These are phyloP conservation scores for Monodelphis domestica DNA, from an alignment of 2,797 vertebrate genomes.

Conservation along the genomic window DNA sequence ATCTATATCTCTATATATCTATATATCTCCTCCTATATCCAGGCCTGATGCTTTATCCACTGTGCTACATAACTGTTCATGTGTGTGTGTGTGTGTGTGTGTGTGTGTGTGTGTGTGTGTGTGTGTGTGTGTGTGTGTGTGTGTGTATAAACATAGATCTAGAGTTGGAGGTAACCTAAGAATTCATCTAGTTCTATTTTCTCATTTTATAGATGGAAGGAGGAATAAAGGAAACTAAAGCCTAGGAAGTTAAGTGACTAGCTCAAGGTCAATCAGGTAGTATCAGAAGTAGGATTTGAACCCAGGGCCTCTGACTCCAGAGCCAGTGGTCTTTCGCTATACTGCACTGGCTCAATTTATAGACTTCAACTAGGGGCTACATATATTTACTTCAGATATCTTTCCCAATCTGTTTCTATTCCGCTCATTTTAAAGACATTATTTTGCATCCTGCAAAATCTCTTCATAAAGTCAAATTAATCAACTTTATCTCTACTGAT, in stretches of 20 bases:
- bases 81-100: too few species aligned
- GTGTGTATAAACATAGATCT: too few species aligned
- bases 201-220: neutral
- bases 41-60: too few species aligned
- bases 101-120: too few species aligned
- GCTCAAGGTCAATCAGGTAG: neutral
- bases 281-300: neutral
- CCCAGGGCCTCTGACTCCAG: neutral
- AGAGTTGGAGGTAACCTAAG: neutral
- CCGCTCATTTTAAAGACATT: neutral
- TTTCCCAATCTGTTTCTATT: neutral
- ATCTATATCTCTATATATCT: too few species aligned
- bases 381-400: neutral
- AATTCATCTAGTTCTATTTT: neutral
- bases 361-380: neutral
- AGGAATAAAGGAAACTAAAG: neutral
- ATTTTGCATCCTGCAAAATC: neutral
- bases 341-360: neutral
- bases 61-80: too few species aligned
- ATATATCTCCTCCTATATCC: too few species aligned
- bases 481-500: neutral
- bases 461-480: neutral
- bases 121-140: too few species aligned
- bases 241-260: neutral
- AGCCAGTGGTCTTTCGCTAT: neutral